These are phyloP conservation scores for Nyctibius grandis DNA, from an alignment of 2,797 vertebrate species.

Conservation along the genomic window DNA sequence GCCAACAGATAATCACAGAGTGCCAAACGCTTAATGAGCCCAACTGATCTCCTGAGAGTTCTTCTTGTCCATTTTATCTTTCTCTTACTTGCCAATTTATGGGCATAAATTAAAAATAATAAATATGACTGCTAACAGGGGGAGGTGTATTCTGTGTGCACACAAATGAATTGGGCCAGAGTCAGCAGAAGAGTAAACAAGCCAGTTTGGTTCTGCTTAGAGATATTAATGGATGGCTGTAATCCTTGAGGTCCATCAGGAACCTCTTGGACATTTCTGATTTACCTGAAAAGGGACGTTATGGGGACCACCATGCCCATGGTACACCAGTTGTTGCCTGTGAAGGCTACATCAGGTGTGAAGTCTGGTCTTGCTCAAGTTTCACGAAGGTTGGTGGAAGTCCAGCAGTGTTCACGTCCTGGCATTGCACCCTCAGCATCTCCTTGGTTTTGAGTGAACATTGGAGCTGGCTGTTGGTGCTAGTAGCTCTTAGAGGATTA, in stretches of 20 bases:
- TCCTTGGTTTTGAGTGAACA: neutral
- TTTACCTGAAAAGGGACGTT: neutral
- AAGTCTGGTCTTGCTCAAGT: neutral
- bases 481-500: neutral
- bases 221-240: neutral
- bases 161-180: neutral
- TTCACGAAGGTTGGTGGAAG: neutral
- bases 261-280: neutral
- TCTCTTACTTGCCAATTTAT: neutral
- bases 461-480: neutral
- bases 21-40: constrained; percentile 37
- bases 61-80: neutral
- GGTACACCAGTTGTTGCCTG: neutral
- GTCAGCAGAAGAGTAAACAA: neutral
- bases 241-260: neutral
- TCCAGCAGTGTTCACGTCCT: rapidly evolving
- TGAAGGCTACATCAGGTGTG: neutral
- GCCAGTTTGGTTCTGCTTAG: neutral
- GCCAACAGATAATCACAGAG: neutral
- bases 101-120: neutral
- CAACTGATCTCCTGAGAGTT: neutral
- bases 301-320: rapidly evolving
- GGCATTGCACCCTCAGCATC: neutral
- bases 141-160: neutral
- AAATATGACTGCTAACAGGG: neutral